phyloP scores from a whole-genome alignment of 2,888 invertebrate genomes.

The Notodonta ziczac region DNA sequence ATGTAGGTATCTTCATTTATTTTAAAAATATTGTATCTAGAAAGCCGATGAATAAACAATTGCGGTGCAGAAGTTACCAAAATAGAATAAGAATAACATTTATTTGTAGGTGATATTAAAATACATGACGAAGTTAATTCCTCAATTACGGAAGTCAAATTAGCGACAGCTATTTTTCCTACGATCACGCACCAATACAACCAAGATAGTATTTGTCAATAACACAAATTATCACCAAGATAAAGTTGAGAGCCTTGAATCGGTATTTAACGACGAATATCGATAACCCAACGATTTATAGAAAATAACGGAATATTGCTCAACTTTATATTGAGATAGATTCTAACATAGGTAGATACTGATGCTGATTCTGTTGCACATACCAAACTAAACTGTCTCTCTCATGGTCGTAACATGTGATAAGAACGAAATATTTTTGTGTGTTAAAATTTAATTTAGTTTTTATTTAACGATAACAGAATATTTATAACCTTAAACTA shows the following conservation, averaged over 20 bases:
- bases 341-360: too few relatives aligned
- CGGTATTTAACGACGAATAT: conserved; percentile 36
- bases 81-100: too few relatives aligned
- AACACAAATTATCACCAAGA: conserved; percentile 44
- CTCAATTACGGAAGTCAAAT: conserved; percentile 25
- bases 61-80: too few relatives aligned
- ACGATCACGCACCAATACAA: conserved; percentile 32
- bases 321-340: not conserved
- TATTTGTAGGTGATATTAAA: not conserved
- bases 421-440: too few relatives aligned
- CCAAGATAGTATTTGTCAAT: conserved; percentile 36
- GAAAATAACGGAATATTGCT: conserved; percentile 23
- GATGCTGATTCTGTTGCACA: too few relatives aligned
- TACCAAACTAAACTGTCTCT: too few relatives aligned
- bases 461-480: too few relatives aligned
- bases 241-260: conserved; percentile 42
- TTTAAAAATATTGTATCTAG: not conserved
- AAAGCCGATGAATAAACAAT: not conserved
- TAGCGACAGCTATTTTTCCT: conserved; percentile 2
- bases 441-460: too few relatives aligned
- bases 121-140: not conserved
- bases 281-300: conserved; percentile 35
- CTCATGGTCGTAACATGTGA: too few relatives aligned
- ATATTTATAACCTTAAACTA: too few relatives aligned
- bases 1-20: too few relatives aligned